Evolutionary conservation across 2,888 invertebrate species (phyloP).

Genomic region (Caenorhabditis imperialis): DNA sequence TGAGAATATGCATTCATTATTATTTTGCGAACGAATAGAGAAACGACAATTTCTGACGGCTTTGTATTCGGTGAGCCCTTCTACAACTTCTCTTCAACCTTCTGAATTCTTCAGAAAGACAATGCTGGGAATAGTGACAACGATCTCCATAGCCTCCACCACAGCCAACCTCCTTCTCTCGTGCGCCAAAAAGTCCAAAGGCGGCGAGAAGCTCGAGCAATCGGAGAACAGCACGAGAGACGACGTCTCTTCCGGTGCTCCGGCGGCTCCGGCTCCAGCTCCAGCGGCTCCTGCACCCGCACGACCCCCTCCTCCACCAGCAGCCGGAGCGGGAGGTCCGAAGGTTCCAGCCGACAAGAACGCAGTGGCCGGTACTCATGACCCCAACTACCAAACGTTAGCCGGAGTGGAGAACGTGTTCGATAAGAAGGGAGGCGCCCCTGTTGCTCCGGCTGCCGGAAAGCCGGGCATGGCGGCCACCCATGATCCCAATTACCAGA

Average conservation of each 20-base stretch:
- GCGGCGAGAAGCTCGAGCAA: neutral
- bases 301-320: too few species aligned
- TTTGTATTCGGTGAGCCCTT: conserved; percentile 1
- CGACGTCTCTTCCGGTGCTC: neutral
- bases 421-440: conserved; percentile 9
- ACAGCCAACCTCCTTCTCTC: neutral
- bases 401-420: too few species aligned
- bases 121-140: conserved; percentile 15
- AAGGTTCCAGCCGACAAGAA: too few species aligned
- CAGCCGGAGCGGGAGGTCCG: too few species aligned
- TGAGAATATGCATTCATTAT: neutral
- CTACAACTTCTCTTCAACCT: neutral
- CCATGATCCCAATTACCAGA: conserved; percentile 51
- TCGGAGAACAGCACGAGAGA: neutral
- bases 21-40: too few species aligned
- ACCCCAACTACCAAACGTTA: conserved; percentile 31
- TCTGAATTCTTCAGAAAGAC: conserved; percentile 13
- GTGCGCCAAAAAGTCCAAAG: conserved; percentile 1
- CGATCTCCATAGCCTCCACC: conserved; percentile 1
- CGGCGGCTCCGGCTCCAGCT: conserved; percentile 14
- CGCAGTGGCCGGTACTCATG: conserved; percentile 34
- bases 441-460: neutral
- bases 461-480: conserved; percentile 25
- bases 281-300: conserved; percentile 4
- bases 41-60: neutral